Evolutionary conservation across 2,113 vertebrate genomes (phyloP).

Genomic region (Spea bombifrons): DNA sequence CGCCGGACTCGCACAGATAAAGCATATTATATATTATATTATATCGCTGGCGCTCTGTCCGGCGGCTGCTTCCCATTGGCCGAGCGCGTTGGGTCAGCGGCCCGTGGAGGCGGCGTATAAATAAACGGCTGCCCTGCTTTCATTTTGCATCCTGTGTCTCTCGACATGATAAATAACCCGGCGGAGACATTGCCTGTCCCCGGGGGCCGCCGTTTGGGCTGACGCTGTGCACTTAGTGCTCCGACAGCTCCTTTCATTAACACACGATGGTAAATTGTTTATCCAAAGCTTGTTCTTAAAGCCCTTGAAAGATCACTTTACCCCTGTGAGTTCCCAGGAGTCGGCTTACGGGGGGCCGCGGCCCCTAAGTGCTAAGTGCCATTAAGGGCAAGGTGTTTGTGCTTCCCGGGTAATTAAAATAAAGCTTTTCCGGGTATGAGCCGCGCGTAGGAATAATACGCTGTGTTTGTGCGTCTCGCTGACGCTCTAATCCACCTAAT

Average conservation of each 20-base stretch:
- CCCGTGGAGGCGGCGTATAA: neutral
- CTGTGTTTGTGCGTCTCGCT: neutral
- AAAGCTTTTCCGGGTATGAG: slow-evolving; percentile 7
- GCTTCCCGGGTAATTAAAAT: slow-evolving; percentile 19
- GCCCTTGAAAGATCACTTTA: neutral
- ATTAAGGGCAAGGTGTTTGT: slow-evolving; percentile 1
- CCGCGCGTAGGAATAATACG: neutral
- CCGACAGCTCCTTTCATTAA: neutral
- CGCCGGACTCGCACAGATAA: too few species aligned
- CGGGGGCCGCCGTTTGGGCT: neutral
- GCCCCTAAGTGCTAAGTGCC: neutral
- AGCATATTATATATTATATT: too few species aligned
- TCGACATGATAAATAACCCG: slow-evolving; percentile 7
- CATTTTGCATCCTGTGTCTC: neutral
- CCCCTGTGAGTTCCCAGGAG: neutral
- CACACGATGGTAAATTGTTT: slow-evolving; percentile 21
- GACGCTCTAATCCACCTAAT: neutral
- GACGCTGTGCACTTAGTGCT: slow-evolving; percentile 3
- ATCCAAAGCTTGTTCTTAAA: slow-evolving; percentile 5
- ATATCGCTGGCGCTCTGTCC: too few species aligned
- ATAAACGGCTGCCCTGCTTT: neutral
- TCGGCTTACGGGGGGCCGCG: neutral
- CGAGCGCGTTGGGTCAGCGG: neutral
- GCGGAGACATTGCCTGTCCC: neutral
- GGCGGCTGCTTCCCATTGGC: neutral